These are phyloP conservation scores for Rutpela maculata DNA, from an alignment of 2,888 invertebrate genomes.

Conservation along the genomic window DNA sequence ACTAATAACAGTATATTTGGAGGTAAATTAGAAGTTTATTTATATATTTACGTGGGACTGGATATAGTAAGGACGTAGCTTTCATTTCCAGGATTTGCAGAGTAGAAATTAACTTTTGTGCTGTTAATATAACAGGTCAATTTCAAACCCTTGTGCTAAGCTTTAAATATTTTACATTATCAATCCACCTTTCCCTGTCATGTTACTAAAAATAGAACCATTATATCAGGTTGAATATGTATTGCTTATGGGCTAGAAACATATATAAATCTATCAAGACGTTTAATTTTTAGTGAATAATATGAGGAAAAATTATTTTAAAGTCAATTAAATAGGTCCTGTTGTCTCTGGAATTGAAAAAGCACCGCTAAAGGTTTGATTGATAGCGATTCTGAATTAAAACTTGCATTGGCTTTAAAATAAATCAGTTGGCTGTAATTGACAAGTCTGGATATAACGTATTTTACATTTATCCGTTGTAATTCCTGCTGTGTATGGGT, in stretches of 20 bases:
- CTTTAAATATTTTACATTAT: too few relatives aligned
- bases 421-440: neutral
- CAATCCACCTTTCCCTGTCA: too few relatives aligned
- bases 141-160: too few relatives aligned
- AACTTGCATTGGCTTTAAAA: neutral
- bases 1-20: too few relatives aligned
- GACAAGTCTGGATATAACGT: neutral
- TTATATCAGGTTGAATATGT: neutral
- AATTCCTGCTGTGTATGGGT: neutral
- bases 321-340: neutral
- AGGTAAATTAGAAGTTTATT: too few relatives aligned
- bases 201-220: too few relatives aligned
- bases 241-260: too few relatives aligned
- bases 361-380: neutral
- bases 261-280: neutral
- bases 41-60: too few relatives aligned
- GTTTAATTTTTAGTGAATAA: neutral
- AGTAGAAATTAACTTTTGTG: too few relatives aligned
- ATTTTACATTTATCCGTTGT: neutral
- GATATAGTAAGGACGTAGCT: too few relatives aligned
- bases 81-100: too few relatives aligned
- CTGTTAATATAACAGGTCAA: too few relatives aligned
- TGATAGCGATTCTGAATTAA: neutral
- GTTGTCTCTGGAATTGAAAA: neutral
- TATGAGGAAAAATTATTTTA: neutral